Base-by-base conservation (phyloP, 2,797 vertebrate genomes). In the Sciurus carolinensis region DNA sequence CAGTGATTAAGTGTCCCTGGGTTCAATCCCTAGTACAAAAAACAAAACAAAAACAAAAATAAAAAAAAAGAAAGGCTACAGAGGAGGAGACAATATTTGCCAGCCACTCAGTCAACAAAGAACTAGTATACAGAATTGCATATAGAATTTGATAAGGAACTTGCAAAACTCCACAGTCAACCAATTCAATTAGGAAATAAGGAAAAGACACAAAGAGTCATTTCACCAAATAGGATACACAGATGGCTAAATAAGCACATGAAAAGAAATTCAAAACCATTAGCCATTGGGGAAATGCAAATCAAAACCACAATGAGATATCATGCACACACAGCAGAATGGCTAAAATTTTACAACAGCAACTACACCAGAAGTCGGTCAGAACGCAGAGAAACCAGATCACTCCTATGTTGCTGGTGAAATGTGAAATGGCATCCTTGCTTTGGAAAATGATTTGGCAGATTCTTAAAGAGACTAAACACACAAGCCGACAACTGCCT, bases 191-290 rank as follows among this genome's bases (percentile, higher is more conserved):
- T 50, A 79, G 79, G 64, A 92, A 89, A 36, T 28, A 12, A n/a
- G 36, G 33, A 54, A 95, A 76, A 76, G 57, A 50, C 33, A 11
- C 4, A 20, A 67, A 42, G 50, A 69, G 39, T 44, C 44, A 42
- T 62, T 82, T 86, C 75, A 86, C 64, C 81, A 90, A 89, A 76
- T 22, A 90, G 52, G 39, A 84, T 28, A 72, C 28, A 84, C 86
- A 90, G 80, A 94, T 80, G 81, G 20, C 90, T 88, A 90, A 76
- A 81, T 39, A 87, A 90, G 30, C 17, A 71, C 42, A 64, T 24
- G 42, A 54, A 77, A 86, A 81, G 59, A 90, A 90, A 86, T 93
- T 64, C n/a, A 87, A 39, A 69, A 67, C 86, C 69, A 76, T 52
- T 71, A 84, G 54, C 77, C 72, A 94, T 30, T 66, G 52, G 73